Evolutionary conservation across 2,797 vertebrate genomes (phyloP), one percentile per base, ranked within the genome.

Genomic region (Micromesistius poutassou): DNA sequence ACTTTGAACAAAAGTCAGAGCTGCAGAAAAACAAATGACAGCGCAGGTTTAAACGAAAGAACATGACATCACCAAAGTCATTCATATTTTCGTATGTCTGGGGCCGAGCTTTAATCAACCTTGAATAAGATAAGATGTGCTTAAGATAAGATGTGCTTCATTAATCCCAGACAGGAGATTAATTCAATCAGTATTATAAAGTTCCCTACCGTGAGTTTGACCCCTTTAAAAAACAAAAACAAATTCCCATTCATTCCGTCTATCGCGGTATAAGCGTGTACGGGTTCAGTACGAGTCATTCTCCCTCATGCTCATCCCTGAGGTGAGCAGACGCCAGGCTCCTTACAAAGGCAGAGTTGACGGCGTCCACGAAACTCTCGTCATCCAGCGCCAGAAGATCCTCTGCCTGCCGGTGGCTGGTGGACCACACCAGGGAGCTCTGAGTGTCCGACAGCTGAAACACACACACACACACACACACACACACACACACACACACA

Each of bases 321-420:
- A 38, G 28, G 62, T 35, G 28, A 76, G 3, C 50, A 68, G 68
- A 72, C 19, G n/a, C 25, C 30, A 62, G 42, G 31, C 33, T 72
- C 84, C 98, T 98, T 87, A 99, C 98, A 81, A 99, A 99, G 77
- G 97, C 97, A 74, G 97, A 97, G 92, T 99, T 99, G 91, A 99
- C 92, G 22, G 96, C 94, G 50, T 99, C 98, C 46, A 98, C 95
- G 84, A 99, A 99, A 88, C 93, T 93, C 88, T 99, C 98, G 76
- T 98, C 97, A 35, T 97, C 96, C 95, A 98, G 94, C 75, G 90
- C 66, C 5, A 98, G 93, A 81, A 99, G 95, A 84, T 97, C 95
- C 0, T 93, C 91, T 0, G 98, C 98, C 0, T 94, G 95, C n/a
- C 88, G 92, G 79, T 97, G 97, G 87, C 95, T 96, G 3, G 97